Base-by-base conservation (phyloP, 1,140 invertebrate genomes). In the Trichoplusia ni region DNA sequence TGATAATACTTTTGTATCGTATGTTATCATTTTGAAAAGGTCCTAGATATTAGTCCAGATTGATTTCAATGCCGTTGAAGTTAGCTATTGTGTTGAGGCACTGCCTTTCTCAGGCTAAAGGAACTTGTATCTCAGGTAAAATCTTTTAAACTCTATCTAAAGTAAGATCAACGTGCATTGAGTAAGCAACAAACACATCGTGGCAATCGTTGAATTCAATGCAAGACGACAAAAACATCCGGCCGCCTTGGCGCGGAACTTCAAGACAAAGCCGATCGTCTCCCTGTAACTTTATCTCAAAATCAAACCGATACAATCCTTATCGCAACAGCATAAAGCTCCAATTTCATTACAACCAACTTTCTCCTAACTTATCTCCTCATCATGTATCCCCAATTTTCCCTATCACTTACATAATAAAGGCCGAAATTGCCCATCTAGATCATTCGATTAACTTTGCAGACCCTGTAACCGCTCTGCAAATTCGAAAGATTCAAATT, bases 401-500 rank as follows among this genome's bases (percentile, higher is more conserved):
- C 27, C 29, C 13, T 60, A 46, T 23, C 0, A 3, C 6, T n/a
- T 3, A 25, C 2, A 19, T 5, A 9, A 46, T 35, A 47, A 60
- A 47, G 42, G 6, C 2, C 11, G 37, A 47, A 23, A 16, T 59
- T 6, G 31, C 21, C 3, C n/a, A 23, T 5, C 19, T 0, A 11
- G 9, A 13, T 3, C 4, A 4, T 25, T n/a, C 29, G 9, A 33
- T 44, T 29, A 44, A 35, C 11, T 42, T 58, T 29, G 38, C 13
- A 13, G 14, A 58, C 7, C 21, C 35, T 9, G 56, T 37, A 47
- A 60, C 56, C 56, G 42, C 56, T 60, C 25, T 8, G 13, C 56
- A 47, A 46, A 47, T 35, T 60, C 29, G 29, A 60, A 47, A 47
- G 54, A 58, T 58, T 44, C 54, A 73, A 80, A 77, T 73, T 73